Evolutionary conservation across 2,113 vertebrate species (phyloP).

Genomic region (Platichthys flesus): DNA sequence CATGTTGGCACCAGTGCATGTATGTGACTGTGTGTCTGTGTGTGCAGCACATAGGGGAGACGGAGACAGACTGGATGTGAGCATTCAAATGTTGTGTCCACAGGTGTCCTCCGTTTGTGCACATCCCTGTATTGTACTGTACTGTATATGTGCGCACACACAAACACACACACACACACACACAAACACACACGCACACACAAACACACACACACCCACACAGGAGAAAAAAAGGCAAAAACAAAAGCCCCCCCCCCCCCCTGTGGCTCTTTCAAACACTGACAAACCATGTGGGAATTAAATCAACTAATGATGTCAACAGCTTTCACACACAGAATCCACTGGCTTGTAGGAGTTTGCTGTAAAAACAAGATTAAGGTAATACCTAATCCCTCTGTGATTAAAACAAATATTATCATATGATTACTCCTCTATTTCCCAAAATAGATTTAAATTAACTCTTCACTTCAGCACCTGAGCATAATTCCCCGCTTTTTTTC

Average conservation of each 20-base stretch:
- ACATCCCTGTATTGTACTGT: background rate
- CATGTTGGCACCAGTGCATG: background rate
- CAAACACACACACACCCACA: too few relatives aligned
- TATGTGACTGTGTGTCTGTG: background rate
- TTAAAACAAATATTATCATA: too few relatives aligned
- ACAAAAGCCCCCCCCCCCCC: conserved; percentile 38
- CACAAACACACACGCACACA: background rate
- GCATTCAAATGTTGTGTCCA: background rate
- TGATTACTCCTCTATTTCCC: too few relatives aligned
- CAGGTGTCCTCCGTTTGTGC: conserved; percentile 12
- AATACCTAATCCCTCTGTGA: too few relatives aligned
- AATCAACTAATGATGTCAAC: conserved; percentile 9
- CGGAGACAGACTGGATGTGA: background rate
- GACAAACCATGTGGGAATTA: conserved; percentile 20
- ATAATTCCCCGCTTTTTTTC: too few relatives aligned
- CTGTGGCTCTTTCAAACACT: conserved; percentile 34
- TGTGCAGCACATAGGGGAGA: background rate
- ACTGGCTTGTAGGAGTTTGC: too few relatives aligned
- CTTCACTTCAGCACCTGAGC: too few relatives aligned
- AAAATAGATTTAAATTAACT: too few relatives aligned
- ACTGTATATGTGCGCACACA: background rate
- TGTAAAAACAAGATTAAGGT: background rate
- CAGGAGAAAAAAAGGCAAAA: background rate
- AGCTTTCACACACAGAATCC: background rate
- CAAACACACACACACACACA: background rate